These are phyloP conservation scores for Agrochola macilenta DNA, from an alignment of 2,888 invertebrate species.

Conservation along the genomic window DNA sequence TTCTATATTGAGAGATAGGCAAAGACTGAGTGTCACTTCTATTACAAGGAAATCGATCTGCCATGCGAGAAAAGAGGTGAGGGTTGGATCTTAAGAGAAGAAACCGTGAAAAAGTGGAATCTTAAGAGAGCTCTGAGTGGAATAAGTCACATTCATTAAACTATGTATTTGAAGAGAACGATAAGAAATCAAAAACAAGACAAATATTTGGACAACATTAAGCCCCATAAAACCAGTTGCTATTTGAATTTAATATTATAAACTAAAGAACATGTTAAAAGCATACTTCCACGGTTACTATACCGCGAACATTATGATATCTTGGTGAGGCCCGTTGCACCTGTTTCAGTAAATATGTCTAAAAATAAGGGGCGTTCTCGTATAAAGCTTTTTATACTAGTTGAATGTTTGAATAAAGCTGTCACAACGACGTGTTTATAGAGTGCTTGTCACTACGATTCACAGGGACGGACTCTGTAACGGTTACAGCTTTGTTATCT, in stretches of 20 bases:
- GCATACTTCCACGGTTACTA: constrained; percentile 22
- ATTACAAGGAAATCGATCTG: too few relatives aligned
- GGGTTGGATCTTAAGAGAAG: too few relatives aligned
- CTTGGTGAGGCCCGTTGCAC: constrained; percentile 56
- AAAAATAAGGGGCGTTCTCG: constrained; percentile 63
- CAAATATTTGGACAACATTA: constrained; percentile 27
- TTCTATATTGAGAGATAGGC: too few relatives aligned
- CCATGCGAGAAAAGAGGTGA: too few relatives aligned
- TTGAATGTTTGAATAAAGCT: constrained; percentile 68
- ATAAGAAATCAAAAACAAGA: constrained; percentile 10
- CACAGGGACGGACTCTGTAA: constrained; percentile 47
- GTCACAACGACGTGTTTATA: constrained; percentile 70
- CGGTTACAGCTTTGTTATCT: background rate
- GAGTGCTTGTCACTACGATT: constrained; percentile 47
- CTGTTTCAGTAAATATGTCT: constrained; percentile 68
- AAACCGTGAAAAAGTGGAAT: too few relatives aligned
- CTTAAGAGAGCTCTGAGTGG: too few relatives aligned
- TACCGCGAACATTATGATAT: constrained; percentile 53
- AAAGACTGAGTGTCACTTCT: too few relatives aligned
- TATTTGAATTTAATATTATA: constrained; percentile 3
- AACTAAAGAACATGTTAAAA: constrained; percentile 19
- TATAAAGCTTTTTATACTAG: constrained; percentile 69
- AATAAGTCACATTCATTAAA: background rate
- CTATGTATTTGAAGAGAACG: constrained; percentile 1
- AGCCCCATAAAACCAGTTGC: background rate